Conservation (phyloP, 2,797 vertebrate species). For the Margarornis squamiger region DNA sequence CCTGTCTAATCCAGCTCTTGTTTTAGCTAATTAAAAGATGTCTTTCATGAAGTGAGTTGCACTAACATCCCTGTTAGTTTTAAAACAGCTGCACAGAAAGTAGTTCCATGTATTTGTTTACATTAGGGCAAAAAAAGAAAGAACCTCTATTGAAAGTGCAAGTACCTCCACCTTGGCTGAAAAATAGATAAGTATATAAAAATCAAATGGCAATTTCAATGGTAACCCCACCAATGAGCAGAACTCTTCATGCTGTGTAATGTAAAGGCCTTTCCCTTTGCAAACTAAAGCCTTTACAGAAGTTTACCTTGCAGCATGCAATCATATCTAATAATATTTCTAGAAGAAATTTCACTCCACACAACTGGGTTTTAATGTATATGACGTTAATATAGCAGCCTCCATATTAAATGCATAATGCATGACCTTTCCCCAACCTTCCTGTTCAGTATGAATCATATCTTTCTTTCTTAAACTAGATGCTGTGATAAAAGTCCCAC, state of each 20-base stretch:
- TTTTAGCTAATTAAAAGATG: background rate
- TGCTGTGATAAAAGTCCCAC: background rate
- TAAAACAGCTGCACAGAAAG: background rate
- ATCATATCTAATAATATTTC: background rate
- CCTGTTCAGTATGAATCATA: background rate
- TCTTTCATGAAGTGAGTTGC: background rate
- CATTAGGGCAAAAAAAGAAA: background rate
- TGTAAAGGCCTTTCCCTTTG: background rate
- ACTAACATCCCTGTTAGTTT: background rate
- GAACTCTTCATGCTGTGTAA: background rate
- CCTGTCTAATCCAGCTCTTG: background rate
- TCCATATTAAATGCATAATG: constrained; percentile 28
- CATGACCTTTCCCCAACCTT: background rate
- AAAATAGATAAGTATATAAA: background rate
- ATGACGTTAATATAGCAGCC: background rate
- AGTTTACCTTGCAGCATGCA: background rate
- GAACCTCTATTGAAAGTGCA: background rate
- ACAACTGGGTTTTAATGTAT: background rate
- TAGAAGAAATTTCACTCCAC: background rate
- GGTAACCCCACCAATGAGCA: background rate
- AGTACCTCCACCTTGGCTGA: background rate
- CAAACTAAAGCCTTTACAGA: background rate
- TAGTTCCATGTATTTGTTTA: background rate
- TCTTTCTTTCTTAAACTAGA: background rate
- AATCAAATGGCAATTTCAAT: background rate